Evolutionary conservation across 2,113 vertebrate species (phyloP).

Genomic region (Xenopus borealis): DNA sequence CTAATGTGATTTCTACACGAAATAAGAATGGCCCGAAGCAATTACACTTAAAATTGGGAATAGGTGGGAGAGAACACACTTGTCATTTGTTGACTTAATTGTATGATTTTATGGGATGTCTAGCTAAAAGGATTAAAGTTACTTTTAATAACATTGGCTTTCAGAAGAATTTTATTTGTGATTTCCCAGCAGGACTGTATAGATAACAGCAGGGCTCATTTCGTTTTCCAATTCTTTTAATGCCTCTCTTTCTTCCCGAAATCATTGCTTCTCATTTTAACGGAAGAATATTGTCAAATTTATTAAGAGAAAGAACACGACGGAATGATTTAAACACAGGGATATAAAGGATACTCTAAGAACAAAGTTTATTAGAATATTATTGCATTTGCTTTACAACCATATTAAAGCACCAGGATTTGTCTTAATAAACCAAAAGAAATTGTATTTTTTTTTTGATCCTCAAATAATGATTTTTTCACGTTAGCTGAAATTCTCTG

Average conservation of each 20-base stretch:
- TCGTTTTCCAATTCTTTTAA: conserved; percentile 14
- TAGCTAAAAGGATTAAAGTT: conserved; percentile 73
- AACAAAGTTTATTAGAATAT: conserved; percentile 34
- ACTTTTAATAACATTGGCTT: conserved; percentile 72
- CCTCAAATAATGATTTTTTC: conserved; percentile 18
- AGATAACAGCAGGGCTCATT: conserved; percentile 56
- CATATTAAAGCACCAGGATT: conserved; percentile 34
- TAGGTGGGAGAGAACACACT: conserved; percentile 64
- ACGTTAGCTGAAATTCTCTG: neutral
- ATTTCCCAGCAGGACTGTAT: conserved; percentile 67
- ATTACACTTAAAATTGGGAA: conserved; percentile 66
- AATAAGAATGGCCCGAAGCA: conserved; percentile 57
- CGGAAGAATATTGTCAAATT: conserved; percentile 33
- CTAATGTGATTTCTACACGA: conserved; percentile 52
- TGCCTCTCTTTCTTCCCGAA: conserved; percentile 27
- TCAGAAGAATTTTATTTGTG: conserved; percentile 68
- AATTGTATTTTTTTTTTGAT: conserved; percentile 30
- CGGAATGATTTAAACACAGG: conserved; percentile 28
- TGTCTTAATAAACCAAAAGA: conserved; percentile 38
- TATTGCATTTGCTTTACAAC: conserved; percentile 36
- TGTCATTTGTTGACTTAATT: conserved; percentile 73
- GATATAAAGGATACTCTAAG: conserved; percentile 30
- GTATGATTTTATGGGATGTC: conserved; percentile 67
- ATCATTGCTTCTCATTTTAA: conserved; percentile 15
- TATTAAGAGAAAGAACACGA: conserved; percentile 32